Base-by-base conservation (phyloP, 2,113 vertebrate genomes). In the Murina feae region DNA sequence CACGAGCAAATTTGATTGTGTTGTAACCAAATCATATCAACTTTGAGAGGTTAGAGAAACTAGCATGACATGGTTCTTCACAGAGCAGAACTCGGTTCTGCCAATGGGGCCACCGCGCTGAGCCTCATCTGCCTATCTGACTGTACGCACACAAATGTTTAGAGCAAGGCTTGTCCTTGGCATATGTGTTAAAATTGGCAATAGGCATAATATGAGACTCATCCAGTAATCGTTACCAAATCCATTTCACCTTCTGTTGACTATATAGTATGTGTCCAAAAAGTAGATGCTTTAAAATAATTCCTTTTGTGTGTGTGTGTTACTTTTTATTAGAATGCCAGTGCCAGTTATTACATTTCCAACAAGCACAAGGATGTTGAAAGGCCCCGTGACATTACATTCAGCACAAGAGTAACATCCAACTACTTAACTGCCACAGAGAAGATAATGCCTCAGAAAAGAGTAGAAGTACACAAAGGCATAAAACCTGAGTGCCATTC, bases 1-100 rank as follows among this genome's bases (percentile, higher is more conserved):
- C 53, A 42, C 17, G 10, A 83, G 80, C 63, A 89, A 47, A 90
- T 37, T 85, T 72, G 55, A 82, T 25, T 89, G 37, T 78, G 37
- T 78, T 81, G 79, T 87, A 95, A 80, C 28, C 53, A 86, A 90
- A 95, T 84, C 69, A 80, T 17, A 18, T 66, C 71, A 90, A 86
- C 28, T 86, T n/a, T 74, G 89, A 93, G 42, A 91, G 20, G 4
- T 65, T 51, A 82, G 35, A 2, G 18, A 91, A 90, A 80, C 30
- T 66, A 94, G 71, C 79, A 84, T 79, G 71, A 92, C 2, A 17
- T 66, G 12, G 39, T 6, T n/a, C 89, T 92, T 92, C n/a, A 8
- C 6, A 58, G 23, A 11, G 55, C 55, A 94, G 37, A 88, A 28
- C 65, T 81, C 37, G 4, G 1, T 51, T 44, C 55, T 86, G 32